These are phyloP conservation scores for Gulo gulo DNA, from an alignment of 2,113 vertebrate genomes.

Conservation along the genomic window DNA sequence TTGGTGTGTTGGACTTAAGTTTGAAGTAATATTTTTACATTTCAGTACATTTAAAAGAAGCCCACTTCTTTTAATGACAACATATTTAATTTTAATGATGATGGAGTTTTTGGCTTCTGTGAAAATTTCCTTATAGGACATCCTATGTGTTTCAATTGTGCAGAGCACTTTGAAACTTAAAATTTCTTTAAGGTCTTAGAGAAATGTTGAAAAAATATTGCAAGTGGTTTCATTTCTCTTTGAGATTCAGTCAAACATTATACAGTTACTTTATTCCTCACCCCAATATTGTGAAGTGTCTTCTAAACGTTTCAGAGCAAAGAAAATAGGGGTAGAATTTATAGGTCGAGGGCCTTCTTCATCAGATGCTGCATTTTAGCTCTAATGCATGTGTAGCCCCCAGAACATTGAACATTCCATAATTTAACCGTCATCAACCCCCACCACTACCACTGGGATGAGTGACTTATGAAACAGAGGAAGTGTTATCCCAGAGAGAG, in stretches of 20 bases:
- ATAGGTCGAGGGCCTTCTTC: neutral
- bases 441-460: neutral
- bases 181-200: neutral
- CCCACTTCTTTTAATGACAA: neutral
- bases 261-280: neutral
- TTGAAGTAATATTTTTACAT: slow-evolving; percentile 60
- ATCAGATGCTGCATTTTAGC: neutral
- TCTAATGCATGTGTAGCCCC: neutral
- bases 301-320: neutral
- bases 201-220: neutral
- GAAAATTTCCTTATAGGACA: neutral
- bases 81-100: neutral
- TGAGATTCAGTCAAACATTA: neutral
- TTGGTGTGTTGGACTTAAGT: slow-evolving; percentile 61
- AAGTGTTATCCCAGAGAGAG: neutral
- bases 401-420: neutral
- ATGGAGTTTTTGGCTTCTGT: neutral
- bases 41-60: slow-evolving; percentile 39
- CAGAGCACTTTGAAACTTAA: neutral
- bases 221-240: neutral
- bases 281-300: neutral
- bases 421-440: neutral
- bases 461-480: neutral
- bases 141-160: neutral
- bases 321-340: neutral